These are phyloP conservation scores for Teleogryllus occipitalis DNA, from an alignment of 1,140 invertebrate genomes.

Conservation along the genomic window DNA sequence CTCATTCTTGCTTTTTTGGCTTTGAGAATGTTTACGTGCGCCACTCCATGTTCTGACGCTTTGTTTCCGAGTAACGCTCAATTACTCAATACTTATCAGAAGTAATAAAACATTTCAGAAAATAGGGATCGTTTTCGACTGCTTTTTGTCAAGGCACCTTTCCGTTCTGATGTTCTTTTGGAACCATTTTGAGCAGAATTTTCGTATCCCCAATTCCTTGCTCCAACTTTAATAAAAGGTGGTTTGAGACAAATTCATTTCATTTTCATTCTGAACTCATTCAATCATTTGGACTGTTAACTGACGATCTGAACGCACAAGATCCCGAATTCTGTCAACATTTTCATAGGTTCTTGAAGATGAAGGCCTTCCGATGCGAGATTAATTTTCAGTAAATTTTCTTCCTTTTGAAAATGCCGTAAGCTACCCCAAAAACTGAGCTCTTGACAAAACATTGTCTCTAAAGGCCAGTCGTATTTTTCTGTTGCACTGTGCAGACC, in stretches of 20 bases:
- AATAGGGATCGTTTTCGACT: constrained; percentile 21
- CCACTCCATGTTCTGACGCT: constrained; percentile 29
- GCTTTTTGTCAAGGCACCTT: constrained; percentile 21
- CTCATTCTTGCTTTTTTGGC: constrained; percentile 24
- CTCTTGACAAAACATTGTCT: constrained; percentile 23
- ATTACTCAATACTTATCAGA: constrained; percentile 30
- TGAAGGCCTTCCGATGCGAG: constrained; percentile 23
- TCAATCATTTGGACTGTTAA: constrained; percentile 17
- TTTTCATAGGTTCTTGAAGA: constrained; percentile 23
- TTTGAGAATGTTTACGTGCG: constrained; percentile 13
- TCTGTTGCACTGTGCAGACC: constrained; percentile 25
- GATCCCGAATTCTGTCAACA: constrained; percentile 22
- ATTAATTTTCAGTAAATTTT: constrained; percentile 23
- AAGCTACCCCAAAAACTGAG: constrained; percentile 20
- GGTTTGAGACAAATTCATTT: constrained; percentile 22
- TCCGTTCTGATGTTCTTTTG: constrained; percentile 22
- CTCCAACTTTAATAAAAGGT: constrained; percentile 27
- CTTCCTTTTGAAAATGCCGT: constrained; percentile 25
- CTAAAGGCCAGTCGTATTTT: constrained; percentile 23
- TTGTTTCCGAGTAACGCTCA: constrained; percentile 30
- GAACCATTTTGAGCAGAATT: constrained; percentile 22
- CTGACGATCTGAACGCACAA: constrained; percentile 21
- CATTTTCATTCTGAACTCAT: too few relatives aligned
- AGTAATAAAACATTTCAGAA: constrained; percentile 25
- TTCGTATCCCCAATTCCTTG: constrained; percentile 25